Conservation (phyloP, 1,140 invertebrate genomes). For the Trichoplusia ni region DNA sequence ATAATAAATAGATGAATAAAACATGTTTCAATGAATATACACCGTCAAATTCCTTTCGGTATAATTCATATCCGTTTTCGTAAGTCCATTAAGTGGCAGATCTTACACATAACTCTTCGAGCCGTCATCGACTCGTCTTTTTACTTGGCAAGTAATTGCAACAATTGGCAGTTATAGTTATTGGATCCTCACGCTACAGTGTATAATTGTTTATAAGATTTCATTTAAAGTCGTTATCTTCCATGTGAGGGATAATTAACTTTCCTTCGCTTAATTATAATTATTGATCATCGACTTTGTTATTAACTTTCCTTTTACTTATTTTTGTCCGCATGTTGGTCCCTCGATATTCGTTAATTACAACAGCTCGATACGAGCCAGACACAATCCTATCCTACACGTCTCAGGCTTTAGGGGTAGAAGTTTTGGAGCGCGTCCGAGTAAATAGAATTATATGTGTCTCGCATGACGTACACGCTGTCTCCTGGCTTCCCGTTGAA, state of each 20-base stretch:
- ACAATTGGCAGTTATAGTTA: background rate
- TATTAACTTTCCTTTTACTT: slow-evolving; percentile 19
- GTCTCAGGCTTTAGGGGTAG: slow-evolving; percentile 67
- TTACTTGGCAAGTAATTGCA: slow-evolving; percentile 4
- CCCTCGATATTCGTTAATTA: slow-evolving; percentile 41
- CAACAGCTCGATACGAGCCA: slow-evolving; percentile 77
- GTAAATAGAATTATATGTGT: slow-evolving; percentile 86
- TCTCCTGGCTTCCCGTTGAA: slow-evolving; percentile 91
- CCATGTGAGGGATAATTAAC: slow-evolving; percentile 12
- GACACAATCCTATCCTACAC: slow-evolving; percentile 47
- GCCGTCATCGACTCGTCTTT: background rate
- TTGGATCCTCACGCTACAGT: slow-evolving; percentile 3
- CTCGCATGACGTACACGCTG: slow-evolving; percentile 87
- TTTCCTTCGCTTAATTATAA: slow-evolving; percentile 21
- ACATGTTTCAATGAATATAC: background rate
- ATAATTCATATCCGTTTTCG: too few species aligned
- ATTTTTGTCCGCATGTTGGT: slow-evolving; percentile 30
- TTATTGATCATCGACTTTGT: slow-evolving; percentile 21
- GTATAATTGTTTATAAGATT: slow-evolving; percentile 17
- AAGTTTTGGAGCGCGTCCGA: slow-evolving; percentile 82
- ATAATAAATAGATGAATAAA: too few species aligned
- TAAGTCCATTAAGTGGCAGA: background rate
- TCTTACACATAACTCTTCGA: background rate
- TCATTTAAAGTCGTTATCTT: slow-evolving; percentile 22
- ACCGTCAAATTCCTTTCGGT: background rate